Evolutionary conservation across 2,888 invertebrate genomes (phyloP).

Genomic region (Alsophila aescularia): DNA sequence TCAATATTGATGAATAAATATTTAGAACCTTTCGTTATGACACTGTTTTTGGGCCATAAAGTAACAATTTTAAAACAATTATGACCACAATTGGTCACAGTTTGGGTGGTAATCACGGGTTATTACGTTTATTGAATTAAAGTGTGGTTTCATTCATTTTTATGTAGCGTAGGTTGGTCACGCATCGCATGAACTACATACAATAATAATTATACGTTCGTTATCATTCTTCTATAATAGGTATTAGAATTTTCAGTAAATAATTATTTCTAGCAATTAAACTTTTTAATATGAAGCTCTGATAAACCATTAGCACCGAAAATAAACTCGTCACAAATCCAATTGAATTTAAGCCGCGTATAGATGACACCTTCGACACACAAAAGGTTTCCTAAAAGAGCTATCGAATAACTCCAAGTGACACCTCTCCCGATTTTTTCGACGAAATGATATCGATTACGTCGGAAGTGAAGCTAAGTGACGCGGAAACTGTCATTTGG

Average conservation of each 20-base stretch:
- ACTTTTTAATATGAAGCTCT: no score
- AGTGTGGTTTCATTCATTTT: slow-evolving; percentile 16
- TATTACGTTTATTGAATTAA: slow-evolving; percentile 31
- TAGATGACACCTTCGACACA: slow-evolving; percentile 27
- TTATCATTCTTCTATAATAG: no score
- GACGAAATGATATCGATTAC: slow-evolving; percentile 78
- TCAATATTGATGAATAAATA: slow-evolving; percentile 29
- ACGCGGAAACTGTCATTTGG: slow-evolving; percentile 78
- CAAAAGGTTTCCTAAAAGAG: slow-evolving; percentile 41
- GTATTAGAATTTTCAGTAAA: not conserved
- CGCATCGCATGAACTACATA: no score
- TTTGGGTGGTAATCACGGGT: slow-evolving; percentile 41
- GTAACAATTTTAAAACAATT: slow-evolving; percentile 40
- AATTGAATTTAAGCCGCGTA: slow-evolving; percentile 21
- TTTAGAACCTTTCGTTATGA: slow-evolving; percentile 34
- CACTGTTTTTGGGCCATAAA: slow-evolving; percentile 32
- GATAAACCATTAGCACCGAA: not conserved
- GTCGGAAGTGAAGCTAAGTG: slow-evolving; percentile 78
- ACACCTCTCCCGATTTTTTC: slow-evolving; percentile 66
- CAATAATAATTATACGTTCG: no score
- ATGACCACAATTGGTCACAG: slow-evolving; percentile 41
- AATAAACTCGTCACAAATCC: slow-evolving; percentile 19
- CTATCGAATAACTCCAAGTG: slow-evolving; percentile 39
- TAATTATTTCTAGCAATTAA: no score
- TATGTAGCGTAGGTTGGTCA: slow-evolving; percentile 15